Evolutionary conservation across 2,888 invertebrate genomes (phyloP), one percentile per base, ranked within the genome.

Genomic region (Maniola hyperantus): DNA sequence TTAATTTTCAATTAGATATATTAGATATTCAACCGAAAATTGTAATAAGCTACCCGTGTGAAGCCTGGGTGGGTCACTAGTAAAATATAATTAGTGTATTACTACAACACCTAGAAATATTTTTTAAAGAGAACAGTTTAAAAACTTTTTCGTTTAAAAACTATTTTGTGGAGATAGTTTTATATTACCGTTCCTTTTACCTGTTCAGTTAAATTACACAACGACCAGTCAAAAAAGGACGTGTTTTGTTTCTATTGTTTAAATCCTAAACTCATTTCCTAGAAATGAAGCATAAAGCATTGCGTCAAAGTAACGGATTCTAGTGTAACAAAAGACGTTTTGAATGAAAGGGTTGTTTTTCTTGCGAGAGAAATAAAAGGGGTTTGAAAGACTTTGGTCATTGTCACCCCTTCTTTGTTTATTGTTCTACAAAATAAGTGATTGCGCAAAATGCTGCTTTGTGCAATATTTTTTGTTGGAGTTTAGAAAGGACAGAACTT

Each of bases 271-370:
- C 64, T 68, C 54, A 68, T 71, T 88, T 87, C 82, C 75, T 72
- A 83, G 86, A 86, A 88, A 79, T 77, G 74, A 81, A 77, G 72
- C 69, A 75, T 89, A 74, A 81, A 78, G 72, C 69, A 75, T 89
- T 85, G 86, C 86, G 83, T 88, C 84, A 86, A 87, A 81, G 80
- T 88, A 90, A 88, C 86, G 83, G 87, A 76, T 75, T 77, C 74
- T 74, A 68, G 71, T 73, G 70, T 76, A 79, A 83, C 83, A 85
- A 88, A 87, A 80, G 82, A 84, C 76, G 34, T 74, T 76, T 80
- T 85, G 79, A 86, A 89, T 83, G 78, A 82, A 89, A 91, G 90
- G 89, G 91, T 91, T 90, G 89, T 85, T 88, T 85, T 86, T 87
- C 84, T 87, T 85, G 79, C 79, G 69, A 83, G 81, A 75, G 78